Base-by-base conservation (phyloP, 1,140 invertebrate species). In the Dolichoris vasculosae region DNA sequence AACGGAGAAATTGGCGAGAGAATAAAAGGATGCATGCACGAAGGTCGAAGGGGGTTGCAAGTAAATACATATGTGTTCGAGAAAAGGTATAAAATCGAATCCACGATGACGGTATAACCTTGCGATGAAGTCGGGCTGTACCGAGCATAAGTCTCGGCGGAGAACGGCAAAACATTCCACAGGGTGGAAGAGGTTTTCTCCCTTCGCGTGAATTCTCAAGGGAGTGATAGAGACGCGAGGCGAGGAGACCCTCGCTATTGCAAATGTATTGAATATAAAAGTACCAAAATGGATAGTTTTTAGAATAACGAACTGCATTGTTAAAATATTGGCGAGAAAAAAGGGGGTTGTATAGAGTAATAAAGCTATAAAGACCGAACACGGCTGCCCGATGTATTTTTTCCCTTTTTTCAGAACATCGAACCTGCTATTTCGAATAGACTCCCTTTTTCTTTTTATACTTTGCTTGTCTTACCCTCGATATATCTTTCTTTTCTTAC, bases 201-300 rank as follows among this genome's bases (percentile, higher is more conserved):
- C 85, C 46, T 81, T 40, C 32, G 81, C 69, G 59, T 76, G 83
- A 51, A 89, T 87, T 92, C 91, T 89, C 91, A 35, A 63, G 91
- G 91, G 92, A 92, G 90, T 92, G 89, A 91, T 90, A 91, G 88
- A 91, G 82, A 84, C 88, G 84, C 75, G 64, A 59, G 63, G 38
- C 38, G 67, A 3, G 23, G 69, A 48, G 82, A 84, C 89, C 87
- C 71, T 87, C 86, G 79, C 82, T 87, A 88, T 90, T 87, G 89
- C 90, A 82, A 90, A 92, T 91, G 91, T 93, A 92, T 93, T 92
- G 91, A 93, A 93, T 93, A 92, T 92, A 92, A 93, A 92, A 92
- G 91, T 89, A 91, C 83, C 90, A 90, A 92, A 92, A 91, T 91
- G 92, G 91, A 92, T 91, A 91, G 89, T 90, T 89, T 88, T 81